These are phyloP conservation scores for Heliconius hermathena DNA, from an alignment of 1,140 invertebrate species.

Conservation along the genomic window DNA sequence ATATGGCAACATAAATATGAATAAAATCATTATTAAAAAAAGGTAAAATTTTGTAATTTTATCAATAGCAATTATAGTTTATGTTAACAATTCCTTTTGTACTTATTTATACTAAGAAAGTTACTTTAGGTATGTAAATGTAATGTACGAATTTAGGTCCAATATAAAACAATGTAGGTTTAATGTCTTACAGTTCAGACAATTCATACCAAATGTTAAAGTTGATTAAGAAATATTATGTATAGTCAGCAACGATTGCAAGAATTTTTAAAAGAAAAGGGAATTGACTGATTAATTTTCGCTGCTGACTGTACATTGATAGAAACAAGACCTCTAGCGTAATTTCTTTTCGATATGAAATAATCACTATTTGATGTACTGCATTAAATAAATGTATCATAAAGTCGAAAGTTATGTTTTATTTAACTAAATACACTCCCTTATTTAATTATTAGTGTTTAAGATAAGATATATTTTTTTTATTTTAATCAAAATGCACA, in stretches of 20 bases:
- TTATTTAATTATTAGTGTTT: neutral
- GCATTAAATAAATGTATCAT: conserved; percentile 70
- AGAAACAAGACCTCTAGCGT: conserved; percentile 28
- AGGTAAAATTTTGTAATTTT: too few relatives aligned
- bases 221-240: conserved; percentile 29
- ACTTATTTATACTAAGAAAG: neutral
- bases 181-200: conserved; percentile 27
- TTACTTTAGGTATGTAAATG: neutral
- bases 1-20: neutral
- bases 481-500: neutral
- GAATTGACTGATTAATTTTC: neutral
- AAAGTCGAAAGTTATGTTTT: conserved; percentile 29
- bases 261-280: neutral
- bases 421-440: neutral
- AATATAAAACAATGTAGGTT: conserved; percentile 29
- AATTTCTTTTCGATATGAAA: conserved; percentile 42
- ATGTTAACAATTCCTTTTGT: neutral
- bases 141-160: conserved; percentile 9
- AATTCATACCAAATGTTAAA: conserved; percentile 52
- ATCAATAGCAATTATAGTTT: neutral
- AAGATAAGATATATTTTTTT: too few relatives aligned
- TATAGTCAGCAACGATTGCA: conserved; percentile 20
- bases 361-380: conserved; percentile 70
- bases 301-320: conserved; percentile 30
- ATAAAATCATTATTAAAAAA: neutral